phyloP scores from a whole-genome alignment of 2,888 invertebrate species.

The Vanessa cardui region DNA sequence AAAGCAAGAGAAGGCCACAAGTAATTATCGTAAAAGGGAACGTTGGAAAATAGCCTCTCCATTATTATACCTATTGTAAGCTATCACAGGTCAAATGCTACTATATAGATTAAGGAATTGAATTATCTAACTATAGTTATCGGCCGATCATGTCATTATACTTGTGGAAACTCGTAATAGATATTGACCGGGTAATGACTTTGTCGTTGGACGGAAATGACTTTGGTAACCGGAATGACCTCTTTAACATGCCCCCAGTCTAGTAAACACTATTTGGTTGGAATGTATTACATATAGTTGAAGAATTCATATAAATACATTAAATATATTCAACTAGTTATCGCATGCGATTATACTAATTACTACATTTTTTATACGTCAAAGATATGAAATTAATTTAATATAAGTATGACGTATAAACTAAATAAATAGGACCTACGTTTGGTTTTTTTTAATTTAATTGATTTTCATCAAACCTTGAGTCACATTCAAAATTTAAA shows the following conservation, averaged over 20 bases:
- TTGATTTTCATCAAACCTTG: too few species aligned
- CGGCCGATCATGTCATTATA: conserved; percentile 25
- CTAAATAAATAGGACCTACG: too few species aligned
- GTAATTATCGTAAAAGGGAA: conserved; percentile 65
- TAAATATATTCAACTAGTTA: neutral
- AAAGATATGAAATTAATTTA: too few species aligned
- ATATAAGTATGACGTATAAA: too few species aligned
- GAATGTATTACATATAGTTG: conserved; percentile 4
- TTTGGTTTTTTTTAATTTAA: too few species aligned
- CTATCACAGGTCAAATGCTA: conserved; percentile 54
- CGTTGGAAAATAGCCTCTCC: conserved; percentile 52
- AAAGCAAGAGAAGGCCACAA: conserved; percentile 48
- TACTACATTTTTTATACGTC: too few species aligned
- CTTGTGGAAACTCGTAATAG: conserved; percentile 30
- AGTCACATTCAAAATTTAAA: too few species aligned
- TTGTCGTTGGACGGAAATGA: conserved; percentile 26
- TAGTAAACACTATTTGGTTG: conserved; percentile 14
- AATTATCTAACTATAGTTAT: conserved; percentile 35
- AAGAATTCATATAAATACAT: neutral
- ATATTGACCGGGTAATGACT: conserved; percentile 32
- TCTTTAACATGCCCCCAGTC: conserved; percentile 11
- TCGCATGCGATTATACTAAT: too few species aligned
- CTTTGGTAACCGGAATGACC: conserved; percentile 28
- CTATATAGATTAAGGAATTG: conserved; percentile 42
- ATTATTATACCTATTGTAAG: conserved; percentile 51